Conservation (phyloP, 2,113 vertebrate genomes). For the Chlorodrepanis virens region DNA sequence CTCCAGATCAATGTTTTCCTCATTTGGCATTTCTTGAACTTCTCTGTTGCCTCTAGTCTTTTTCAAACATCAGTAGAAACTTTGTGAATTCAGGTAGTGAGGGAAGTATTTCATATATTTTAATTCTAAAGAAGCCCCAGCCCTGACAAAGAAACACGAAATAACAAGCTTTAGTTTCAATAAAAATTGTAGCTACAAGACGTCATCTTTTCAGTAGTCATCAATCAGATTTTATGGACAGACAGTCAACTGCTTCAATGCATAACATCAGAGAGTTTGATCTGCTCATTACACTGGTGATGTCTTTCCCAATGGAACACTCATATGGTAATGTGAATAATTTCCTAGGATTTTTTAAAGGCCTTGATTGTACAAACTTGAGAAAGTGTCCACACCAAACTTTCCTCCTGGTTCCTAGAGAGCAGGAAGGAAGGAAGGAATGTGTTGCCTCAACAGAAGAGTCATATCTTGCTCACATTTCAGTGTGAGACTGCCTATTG, state of each 20-base stretch:
- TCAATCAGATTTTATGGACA: background rate
- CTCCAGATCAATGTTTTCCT: background rate
- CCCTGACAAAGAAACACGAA: background rate
- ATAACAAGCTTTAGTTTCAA: background rate
- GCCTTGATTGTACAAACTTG: background rate
- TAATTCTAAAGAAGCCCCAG: background rate
- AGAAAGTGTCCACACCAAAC: background rate
- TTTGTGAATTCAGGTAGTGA: background rate
- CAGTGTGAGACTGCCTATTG: background rate
- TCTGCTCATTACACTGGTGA: background rate
- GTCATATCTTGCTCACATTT: slow-evolving; percentile 11
- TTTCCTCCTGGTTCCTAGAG: background rate
- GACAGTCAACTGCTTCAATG: background rate
- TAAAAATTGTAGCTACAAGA: background rate
- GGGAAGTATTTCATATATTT: background rate
- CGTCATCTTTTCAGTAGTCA: background rate
- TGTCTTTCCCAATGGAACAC: background rate
- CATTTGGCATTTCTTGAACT: background rate
- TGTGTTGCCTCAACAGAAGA: background rate
- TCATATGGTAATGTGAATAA: background rate
- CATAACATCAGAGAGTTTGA: background rate
- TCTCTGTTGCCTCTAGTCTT: background rate
- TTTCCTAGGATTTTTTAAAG: background rate
- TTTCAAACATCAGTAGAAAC: background rate
- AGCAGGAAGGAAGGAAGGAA: background rate